Evolutionary conservation across 2,797 vertebrate species (phyloP).

Genomic region (Microtus obscurus): DNA sequence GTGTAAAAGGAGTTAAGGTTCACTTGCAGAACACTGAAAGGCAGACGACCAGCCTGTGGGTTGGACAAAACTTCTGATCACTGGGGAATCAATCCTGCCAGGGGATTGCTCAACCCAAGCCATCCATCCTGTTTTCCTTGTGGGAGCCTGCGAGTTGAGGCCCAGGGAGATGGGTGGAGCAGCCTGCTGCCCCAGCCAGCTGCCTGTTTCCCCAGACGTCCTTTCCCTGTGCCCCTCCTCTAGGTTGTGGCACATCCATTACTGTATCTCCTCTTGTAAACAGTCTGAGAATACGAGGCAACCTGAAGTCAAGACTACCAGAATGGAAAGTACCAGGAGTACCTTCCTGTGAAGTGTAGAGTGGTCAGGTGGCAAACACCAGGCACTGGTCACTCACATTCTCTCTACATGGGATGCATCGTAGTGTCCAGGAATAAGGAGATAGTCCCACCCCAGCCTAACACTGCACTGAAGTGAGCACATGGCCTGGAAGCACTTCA

Average conservation of each 20-base stretch:
- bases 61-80: not conserved
- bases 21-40: not conserved
- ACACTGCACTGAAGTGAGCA: not conserved
- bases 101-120: not conserved
- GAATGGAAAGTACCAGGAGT: not conserved
- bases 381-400: not conserved
- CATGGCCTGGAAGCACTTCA: not conserved
- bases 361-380: not conserved
- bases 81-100: not conserved
- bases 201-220: rapidly evolving
- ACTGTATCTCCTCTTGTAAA: not conserved
- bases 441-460: not conserved
- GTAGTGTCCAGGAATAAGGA: not conserved
- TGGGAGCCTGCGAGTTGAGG: not conserved
- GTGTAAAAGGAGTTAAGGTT: not conserved
- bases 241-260: not conserved
- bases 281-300: not conserved
- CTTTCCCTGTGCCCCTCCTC: not conserved
- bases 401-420: not conserved
- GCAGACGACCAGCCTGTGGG: not conserved
- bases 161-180: not conserved
- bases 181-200: not conserved
- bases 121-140: not conserved
- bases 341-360: not conserved
- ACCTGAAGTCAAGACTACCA: not conserved